A percentile compares a stretch with the other conserved stretches of the same genome.
Conservation (phyloP, 23 tunicate species). For the Styela clava region DNA sequence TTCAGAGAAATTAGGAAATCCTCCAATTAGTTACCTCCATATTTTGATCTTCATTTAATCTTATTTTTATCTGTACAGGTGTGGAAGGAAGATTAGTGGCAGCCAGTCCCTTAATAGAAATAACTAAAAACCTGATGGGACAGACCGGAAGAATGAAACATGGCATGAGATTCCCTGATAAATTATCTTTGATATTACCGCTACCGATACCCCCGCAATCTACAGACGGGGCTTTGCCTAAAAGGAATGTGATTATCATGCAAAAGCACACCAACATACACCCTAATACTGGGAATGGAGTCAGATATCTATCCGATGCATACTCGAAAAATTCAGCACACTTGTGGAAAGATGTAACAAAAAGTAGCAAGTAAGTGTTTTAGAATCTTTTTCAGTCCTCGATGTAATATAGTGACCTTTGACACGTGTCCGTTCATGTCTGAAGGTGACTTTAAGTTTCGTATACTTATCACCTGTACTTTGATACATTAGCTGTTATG, state of each 20-base stretch:
- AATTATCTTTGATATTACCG: slow-evolving; percentile 41
- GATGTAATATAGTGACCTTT: no score
- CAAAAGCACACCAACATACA: slow-evolving; percentile 3
- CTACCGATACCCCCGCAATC: slow-evolving; percentile 19
- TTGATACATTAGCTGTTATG: no score
- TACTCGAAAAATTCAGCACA: not conserved
- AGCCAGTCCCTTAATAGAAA: slow-evolving; percentile 48
- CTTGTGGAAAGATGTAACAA: slow-evolving; percentile 15
- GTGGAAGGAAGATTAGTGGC: slow-evolving; percentile 49
- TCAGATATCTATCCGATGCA: not conserved
- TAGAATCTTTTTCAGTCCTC: no score
- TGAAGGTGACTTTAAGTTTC: no score
- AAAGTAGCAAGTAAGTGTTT: not conserved
- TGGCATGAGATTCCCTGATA: slow-evolving; percentile 49
- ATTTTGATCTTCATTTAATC: no score
- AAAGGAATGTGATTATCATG: slow-evolving; percentile 33
- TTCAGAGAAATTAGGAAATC: no score
- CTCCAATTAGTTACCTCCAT: no score
- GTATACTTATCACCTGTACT: no score
- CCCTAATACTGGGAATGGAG: slow-evolving; percentile 2
- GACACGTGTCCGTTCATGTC: no score
- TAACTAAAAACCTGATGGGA: slow-evolving; percentile 69
- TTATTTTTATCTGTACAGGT: no score
- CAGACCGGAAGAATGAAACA: slow-evolving; percentile 33
- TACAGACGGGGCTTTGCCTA: not conserved